These are phyloP conservation scores for Drosophila kepulauana DNA, from an alignment of 1,140 invertebrate species.

Conservation along the genomic window DNA sequence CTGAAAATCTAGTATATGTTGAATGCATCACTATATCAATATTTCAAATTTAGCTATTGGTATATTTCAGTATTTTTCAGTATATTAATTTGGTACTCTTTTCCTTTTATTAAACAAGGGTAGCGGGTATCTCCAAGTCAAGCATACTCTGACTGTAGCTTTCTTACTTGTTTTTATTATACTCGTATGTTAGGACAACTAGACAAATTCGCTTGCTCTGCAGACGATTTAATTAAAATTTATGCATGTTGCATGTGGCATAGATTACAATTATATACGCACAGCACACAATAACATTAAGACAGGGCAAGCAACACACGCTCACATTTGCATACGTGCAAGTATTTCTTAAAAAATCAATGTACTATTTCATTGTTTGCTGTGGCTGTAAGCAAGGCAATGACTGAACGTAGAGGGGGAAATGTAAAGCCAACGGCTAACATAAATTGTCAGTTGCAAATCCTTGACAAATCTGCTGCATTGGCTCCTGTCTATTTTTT, in stretches of 20 bases:
- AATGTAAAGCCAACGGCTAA: slow-evolving; percentile 54
- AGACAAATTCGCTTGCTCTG: slow-evolving; percentile 21
- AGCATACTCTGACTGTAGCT: too few species aligned
- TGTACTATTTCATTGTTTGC: slow-evolving; percentile 48
- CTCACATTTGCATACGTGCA: slow-evolving; percentile 32
- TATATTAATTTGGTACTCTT: too few species aligned
- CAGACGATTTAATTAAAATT: slow-evolving; percentile 72
- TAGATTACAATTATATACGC: slow-evolving; percentile 56
- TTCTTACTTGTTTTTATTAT: neutral
- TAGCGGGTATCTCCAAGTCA: too few species aligned
- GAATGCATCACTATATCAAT: too few species aligned
- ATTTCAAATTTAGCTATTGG: too few species aligned
- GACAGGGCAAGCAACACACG: neutral
- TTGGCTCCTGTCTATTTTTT: slow-evolving; percentile 30
- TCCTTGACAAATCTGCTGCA: slow-evolving; percentile 81
- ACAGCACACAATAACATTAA: slow-evolving; percentile 6
- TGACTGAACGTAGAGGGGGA: neutral
- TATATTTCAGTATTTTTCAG: too few species aligned
- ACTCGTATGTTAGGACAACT: neutral
- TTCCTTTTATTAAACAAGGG: too few species aligned
- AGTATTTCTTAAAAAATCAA: slow-evolving; percentile 53
- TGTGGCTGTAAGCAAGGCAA: neutral
- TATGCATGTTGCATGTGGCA: slow-evolving; percentile 68
- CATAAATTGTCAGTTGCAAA: slow-evolving; percentile 77
- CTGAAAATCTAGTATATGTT: too few species aligned